Base-by-base conservation (phyloP, 2,888 invertebrate genomes). In the Therioaphis trifolii region DNA sequence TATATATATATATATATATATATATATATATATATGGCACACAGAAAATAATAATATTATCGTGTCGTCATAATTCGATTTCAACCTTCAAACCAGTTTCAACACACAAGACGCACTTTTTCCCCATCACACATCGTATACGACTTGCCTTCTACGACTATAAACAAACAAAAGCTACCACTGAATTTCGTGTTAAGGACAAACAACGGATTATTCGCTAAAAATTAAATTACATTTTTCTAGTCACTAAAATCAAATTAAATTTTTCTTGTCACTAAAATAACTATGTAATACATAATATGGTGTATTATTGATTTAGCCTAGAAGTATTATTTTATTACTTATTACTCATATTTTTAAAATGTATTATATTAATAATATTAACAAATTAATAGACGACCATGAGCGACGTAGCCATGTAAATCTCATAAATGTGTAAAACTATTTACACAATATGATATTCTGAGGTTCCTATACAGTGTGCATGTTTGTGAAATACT, bases 41-140 rank as follows among this genome's bases (percentile, higher is more conserved):
- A 79, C 7, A 69, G 40, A 69, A 79, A 79, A 79, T 55, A 79
- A 55, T 78, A 78, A 78, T 68, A 68, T 52, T 66, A 66, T 40
- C 40, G 21, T 69, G 78, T 79, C 78, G 52, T 78, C 78, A 79
- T 79, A 40, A 55, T 55, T 68, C 55, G 78, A 69, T 79, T 52
- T 12, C 69, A 79, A 79, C 78, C 78, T 79, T 79, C 78, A 79
- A 79, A 79, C 68, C 69, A 55, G 78, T 79, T 79, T 79, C 78
- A 43, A 69, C 55, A 79, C 52, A 77, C 63, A 24, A 29, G 29
- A 18, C 18, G 49, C n/a, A 68, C 49, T 35, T 52, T 66, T 78
- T 78, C 49, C 52, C 52, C 35, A 21, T 52, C 66, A 46, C 52
- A 66, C 24, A 35, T 5, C 21, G 14, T 46, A 49, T 49, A 71